Conservation (phyloP, 2,888 invertebrate genomes). For the Synergus itoensis region DNA sequence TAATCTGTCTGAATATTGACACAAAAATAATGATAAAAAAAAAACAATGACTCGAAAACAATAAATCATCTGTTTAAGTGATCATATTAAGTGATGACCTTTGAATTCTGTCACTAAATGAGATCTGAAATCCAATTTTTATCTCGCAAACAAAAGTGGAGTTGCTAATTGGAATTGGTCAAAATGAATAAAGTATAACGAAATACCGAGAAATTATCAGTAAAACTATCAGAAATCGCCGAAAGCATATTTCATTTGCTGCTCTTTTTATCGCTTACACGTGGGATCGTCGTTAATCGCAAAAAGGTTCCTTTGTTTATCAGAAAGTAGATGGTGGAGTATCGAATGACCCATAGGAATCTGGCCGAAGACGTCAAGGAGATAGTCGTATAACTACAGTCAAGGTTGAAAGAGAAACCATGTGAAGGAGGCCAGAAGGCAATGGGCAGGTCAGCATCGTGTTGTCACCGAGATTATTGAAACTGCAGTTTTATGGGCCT, state of each 20-base stretch:
- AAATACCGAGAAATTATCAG: not conserved
- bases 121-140: not conserved
- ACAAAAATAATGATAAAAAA: not conserved
- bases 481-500: slow-evolving; percentile 78
- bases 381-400: slow-evolving; percentile 19
- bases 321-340: slow-evolving; percentile 32
- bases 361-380: not conserved
- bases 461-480: slow-evolving; percentile 78
- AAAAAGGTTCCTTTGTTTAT: slow-evolving; percentile 41
- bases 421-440: slow-evolving; percentile 51
- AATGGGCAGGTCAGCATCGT: slow-evolving; percentile 74
- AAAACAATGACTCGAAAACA: not conserved
- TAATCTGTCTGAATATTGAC: not conserved
- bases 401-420: slow-evolving; percentile 16
- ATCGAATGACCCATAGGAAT: slow-evolving; percentile 52
- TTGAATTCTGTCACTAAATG: not conserved
- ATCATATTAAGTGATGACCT: not conserved
- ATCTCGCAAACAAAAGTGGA: not conserved
- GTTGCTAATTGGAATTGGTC: not conserved
- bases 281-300: not conserved
- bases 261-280: not conserved
- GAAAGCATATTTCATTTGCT: not conserved
- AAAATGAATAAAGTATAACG: not conserved
- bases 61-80: not conserved
- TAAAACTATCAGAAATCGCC: not conserved